phyloP scores from a whole-genome alignment of 2,797 vertebrate species.

The Taenioides sp. region DNA sequence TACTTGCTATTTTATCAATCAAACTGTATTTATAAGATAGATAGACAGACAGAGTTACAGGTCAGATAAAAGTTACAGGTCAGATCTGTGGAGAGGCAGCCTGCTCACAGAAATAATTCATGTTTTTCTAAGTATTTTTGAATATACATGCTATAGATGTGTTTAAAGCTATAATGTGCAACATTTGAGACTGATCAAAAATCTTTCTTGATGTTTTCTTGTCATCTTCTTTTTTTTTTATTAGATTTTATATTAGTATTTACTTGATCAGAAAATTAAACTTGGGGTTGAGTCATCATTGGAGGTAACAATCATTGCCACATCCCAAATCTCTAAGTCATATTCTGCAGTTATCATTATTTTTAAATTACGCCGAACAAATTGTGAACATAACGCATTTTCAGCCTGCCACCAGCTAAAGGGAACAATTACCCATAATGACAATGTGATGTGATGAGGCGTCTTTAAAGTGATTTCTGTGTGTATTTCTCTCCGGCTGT shows the following conservation, averaged over 20 bases:
- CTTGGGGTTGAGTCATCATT: not conserved
- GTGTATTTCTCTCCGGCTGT: not conserved
- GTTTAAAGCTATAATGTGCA: too few relatives aligned
- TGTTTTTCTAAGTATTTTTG: too few relatives aligned
- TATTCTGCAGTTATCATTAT: not conserved
- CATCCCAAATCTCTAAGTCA: not conserved
- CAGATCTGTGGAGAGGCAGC: too few relatives aligned
- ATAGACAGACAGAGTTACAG: too few relatives aligned
- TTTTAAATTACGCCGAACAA: not conserved
- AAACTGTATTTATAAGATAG: too few relatives aligned
- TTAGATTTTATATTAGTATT: not conserved
- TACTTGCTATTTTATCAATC: too few relatives aligned
- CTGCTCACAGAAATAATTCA: too few relatives aligned
- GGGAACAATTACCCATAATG: constrained; percentile 13
- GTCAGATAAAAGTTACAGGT: too few relatives aligned
- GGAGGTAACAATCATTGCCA: not conserved
- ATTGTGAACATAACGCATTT: not conserved
- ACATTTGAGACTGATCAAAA: too few relatives aligned
- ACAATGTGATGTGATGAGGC: constrained; percentile 3
- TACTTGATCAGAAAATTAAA: not conserved
- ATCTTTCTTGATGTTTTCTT: too few relatives aligned
- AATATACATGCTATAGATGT: too few relatives aligned
- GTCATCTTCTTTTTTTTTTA: not conserved
- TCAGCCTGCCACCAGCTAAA: constrained; percentile 5
- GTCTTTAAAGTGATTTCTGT: constrained; percentile 6